These are phyloP conservation scores for Orthonyx spaldingii DNA, from an alignment of 2,113 vertebrate species.

Conservation along the genomic window DNA sequence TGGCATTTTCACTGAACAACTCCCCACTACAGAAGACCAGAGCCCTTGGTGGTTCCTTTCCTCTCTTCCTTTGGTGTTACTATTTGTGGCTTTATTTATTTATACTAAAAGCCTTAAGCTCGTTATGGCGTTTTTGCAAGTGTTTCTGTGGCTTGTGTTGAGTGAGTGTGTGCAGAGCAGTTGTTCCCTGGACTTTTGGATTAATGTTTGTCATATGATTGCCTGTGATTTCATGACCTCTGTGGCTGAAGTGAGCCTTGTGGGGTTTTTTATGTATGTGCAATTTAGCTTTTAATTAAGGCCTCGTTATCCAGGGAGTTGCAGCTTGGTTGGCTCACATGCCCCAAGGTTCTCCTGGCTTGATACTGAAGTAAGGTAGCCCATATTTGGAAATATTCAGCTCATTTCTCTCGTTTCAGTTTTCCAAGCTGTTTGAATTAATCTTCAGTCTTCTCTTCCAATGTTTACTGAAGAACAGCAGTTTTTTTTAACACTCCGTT, in stretches of 20 bases:
- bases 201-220: conserved; percentile 51
- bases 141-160: conserved; percentile 48
- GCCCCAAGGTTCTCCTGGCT: conserved; percentile 32
- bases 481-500: conserved; percentile 58
- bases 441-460: conserved; percentile 60
- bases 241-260: conserved; percentile 27
- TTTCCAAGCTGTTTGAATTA: conserved; percentile 56
- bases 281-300: conserved; percentile 62
- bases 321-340: not conserved
- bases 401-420: conserved; percentile 41
- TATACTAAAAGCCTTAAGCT: conserved; percentile 42
- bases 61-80: conserved; percentile 30
- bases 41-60: not conserved
- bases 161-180: conserved; percentile 49
- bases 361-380: conserved; percentile 33
- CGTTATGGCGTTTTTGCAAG: conserved; percentile 17
- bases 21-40: not conserved
- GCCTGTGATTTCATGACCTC: conserved; percentile 56
- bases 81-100: conserved; percentile 63
- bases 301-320: conserved; percentile 41
- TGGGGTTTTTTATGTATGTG: conserved; percentile 30
- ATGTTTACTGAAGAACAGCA: conserved; percentile 59
- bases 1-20: not conserved
- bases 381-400: conserved; percentile 51
- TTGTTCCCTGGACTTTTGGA: conserved; percentile 39